A percentile compares a stretch with the other conserved stretches of the same genome.
Evolutionary conservation across 2,113 vertebrate species (phyloP).

Genomic region (Sterna hirundo): DNA sequence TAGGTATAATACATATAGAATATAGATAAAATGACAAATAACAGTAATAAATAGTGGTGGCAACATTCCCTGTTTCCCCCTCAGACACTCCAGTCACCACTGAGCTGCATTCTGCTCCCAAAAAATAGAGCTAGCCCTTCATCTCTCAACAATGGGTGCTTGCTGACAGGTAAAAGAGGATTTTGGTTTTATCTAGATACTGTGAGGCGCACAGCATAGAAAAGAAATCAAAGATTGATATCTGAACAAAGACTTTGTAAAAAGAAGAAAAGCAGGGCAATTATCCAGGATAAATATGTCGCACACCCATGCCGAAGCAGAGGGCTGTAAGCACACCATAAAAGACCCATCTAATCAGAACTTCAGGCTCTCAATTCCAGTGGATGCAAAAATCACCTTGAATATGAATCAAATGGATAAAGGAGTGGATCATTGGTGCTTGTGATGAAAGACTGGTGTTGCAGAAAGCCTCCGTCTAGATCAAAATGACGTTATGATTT

Average conservation of each 20-base stretch:
- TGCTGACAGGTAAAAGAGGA: background rate
- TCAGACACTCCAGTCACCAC: background rate
- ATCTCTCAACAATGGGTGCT: background rate
- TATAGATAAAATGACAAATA: background rate
- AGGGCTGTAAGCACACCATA: background rate
- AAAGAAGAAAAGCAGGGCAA: background rate
- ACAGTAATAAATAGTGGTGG: background rate
- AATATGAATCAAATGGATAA: background rate
- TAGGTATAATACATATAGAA: background rate
- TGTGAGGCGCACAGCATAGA: background rate
- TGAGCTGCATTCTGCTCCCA: background rate
- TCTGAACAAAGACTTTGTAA: background rate
- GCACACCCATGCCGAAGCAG: background rate
- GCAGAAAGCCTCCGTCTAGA: background rate
- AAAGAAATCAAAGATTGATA: slow-evolving; percentile 11
- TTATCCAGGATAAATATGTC: slow-evolving; percentile 31
- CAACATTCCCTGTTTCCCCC: background rate
- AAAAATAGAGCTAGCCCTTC: background rate
- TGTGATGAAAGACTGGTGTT: background rate
- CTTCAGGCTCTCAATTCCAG: background rate
- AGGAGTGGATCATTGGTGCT: background rate
- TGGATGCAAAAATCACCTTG: background rate
- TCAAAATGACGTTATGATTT: background rate
- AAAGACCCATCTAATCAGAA: background rate
- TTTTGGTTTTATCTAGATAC: slow-evolving; percentile 20